Conservation (phyloP, 2,113 vertebrate genomes). For the Ophthalmolycus amberensis region DNA sequence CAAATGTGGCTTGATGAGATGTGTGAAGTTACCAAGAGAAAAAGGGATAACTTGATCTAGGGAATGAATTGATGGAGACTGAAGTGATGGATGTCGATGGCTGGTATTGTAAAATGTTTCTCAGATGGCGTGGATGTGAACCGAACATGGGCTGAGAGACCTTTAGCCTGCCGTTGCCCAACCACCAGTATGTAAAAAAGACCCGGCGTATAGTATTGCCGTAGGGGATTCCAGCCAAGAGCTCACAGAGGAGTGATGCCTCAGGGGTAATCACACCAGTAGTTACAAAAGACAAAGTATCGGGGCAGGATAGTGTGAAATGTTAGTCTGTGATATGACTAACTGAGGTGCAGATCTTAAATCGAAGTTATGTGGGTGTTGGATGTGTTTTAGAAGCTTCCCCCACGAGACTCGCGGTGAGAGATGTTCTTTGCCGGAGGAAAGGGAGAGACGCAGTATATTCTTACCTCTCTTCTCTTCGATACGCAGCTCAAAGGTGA, state of each 20-base stretch:
- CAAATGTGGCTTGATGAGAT: slow-evolving; percentile 77
- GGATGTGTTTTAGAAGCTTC: slow-evolving; percentile 72
- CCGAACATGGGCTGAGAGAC: slow-evolving; percentile 26
- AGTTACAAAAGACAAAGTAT: slow-evolving; percentile 41
- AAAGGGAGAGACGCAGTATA: slow-evolving; percentile 53
- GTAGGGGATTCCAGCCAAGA: slow-evolving; percentile 13
- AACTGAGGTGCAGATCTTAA: slow-evolving; percentile 62
- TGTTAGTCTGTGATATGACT: slow-evolving; percentile 58
- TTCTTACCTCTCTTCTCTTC: slow-evolving; percentile 50
- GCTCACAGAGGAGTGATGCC: slow-evolving; percentile 17
- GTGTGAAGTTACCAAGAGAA: slow-evolving; percentile 68
- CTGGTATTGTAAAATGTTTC: slow-evolving; percentile 17
- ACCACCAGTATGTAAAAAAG: slow-evolving; percentile 15
- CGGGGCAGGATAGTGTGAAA: slow-evolving; percentile 44
- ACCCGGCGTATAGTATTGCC: slow-evolving; percentile 25
- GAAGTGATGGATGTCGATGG: slow-evolving; percentile 23
- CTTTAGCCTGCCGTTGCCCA: slow-evolving; percentile 18
- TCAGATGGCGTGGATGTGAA: slow-evolving; percentile 7
- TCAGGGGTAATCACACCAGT: slow-evolving; percentile 41
- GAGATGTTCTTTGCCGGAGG: slow-evolving; percentile 69
- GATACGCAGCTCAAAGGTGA: slow-evolving; percentile 65
- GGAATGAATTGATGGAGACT: slow-evolving; percentile 48
- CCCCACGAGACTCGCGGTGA: slow-evolving; percentile 62
- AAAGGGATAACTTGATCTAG: slow-evolving; percentile 66
- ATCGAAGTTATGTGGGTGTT: slow-evolving; percentile 74